Evolutionary conservation across 2,797 vertebrate species (phyloP), one percentile per base, ranked within the genome.

Genomic region (Pachyuromys duprasi): DNA sequence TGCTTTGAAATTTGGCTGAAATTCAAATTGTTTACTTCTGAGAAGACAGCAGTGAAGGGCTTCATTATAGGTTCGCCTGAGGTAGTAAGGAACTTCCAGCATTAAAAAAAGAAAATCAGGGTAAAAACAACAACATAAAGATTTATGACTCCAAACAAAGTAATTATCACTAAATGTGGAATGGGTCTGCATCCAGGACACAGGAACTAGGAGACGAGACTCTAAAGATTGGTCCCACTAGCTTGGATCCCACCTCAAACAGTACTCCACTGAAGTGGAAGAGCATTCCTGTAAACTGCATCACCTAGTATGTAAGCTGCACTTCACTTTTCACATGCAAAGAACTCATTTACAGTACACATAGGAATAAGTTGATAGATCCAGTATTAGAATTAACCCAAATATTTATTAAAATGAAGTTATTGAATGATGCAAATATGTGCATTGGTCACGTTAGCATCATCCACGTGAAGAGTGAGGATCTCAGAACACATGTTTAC

Each of bases 371-470:
- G 3, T 95, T 42, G 9, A 55, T 33, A 72, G 6, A 60, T 3
- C 3, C 26, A 81, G 2, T 75, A 89, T 36, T 17, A 8, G 63
- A 89, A 95, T 3, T 1, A 75, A 5, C 17, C 4, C 1, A 28
- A 24, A 13, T 9, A 74, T 6, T 20, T 6, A 75, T 17, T 2
- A 3, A 76, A 76, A 42, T 17, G 4, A 93, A 79, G n/a, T 69
- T 95, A 12, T 86, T 78, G 14, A 97, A 94, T 93, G 36, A 76
- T 57, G 45, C 13, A 76, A 9, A 60, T 78, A 8, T 31, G 70
- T 18, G 20, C 20, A 83, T 2, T 3, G 26, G 17, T 55, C 26
- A 91, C 60, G 5, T 72, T 45, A 45, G 1, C 13, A 42, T n/a
- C 6, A n/a, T 78, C 36, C 0, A 13, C 53, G 17, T 69, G 5